A percentile compares a stretch with the other conserved stretches of the same genome.
Evolutionary conservation across 2,113 vertebrate species (phyloP).

Genomic region (Morone chrysops): DNA sequence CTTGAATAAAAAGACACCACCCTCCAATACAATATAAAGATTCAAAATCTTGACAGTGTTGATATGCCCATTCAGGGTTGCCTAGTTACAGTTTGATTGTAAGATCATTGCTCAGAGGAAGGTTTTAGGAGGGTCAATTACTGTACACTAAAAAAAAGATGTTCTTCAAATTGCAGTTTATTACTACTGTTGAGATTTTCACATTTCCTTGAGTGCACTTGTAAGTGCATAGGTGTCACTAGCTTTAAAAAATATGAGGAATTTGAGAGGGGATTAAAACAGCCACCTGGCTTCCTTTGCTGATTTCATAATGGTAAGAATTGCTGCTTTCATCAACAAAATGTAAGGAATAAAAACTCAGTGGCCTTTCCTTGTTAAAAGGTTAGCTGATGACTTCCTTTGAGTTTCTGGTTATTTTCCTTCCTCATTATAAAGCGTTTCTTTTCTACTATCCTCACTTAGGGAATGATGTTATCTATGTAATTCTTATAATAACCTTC

Average conservation of each 20-base stretch:
- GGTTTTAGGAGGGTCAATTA: background rate
- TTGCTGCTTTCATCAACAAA: slow-evolving; percentile 1
- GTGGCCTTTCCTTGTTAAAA: slow-evolving; percentile 7
- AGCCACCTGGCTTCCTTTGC: too few species aligned
- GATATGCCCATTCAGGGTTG: background rate
- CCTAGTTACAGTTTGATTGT: background rate
- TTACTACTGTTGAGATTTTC: background rate
- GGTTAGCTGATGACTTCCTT: background rate
- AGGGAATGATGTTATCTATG: background rate
- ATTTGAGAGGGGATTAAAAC: background rate
- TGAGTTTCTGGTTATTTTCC: slow-evolving; percentile 7
- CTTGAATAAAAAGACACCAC: too few species aligned
- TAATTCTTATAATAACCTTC: background rate
- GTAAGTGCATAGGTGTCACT: background rate
- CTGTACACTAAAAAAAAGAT: background rate
- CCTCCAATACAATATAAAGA: background rate
- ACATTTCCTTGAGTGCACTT: background rate
- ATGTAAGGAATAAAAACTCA: background rate
- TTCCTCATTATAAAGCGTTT: background rate
- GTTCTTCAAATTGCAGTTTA: background rate
- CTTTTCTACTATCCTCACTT: background rate
- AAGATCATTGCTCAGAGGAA: background rate
- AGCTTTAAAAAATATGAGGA: background rate
- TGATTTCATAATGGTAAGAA: background rate
- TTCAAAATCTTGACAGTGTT: background rate